Base-by-base conservation (phyloP, 2,888 invertebrate genomes). In the Meandrusa payeni region DNA sequence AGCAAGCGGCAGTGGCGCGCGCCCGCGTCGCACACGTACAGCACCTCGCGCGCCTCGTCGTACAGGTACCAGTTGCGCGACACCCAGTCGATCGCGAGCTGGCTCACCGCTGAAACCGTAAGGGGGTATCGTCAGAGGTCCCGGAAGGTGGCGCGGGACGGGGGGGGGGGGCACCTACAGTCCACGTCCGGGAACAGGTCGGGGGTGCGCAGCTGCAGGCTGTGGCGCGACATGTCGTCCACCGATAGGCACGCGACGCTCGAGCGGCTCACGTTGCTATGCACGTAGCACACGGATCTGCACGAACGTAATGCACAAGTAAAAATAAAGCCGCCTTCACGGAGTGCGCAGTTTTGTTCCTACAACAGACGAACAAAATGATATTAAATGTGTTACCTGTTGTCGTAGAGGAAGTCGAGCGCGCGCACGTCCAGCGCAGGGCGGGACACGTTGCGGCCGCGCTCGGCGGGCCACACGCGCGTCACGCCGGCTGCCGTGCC, bases 1-100 rank as follows among this genome's bases (percentile, higher is more conserved):
- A 96, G 78, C 57, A 94, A 87, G 45, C 91, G 90, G 77, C 96
- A 96, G 55, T 80, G 73, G 36, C 69, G 69, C 69, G 94, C 89
- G 40, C 85, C 66, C 36, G 81, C 78, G 47, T 89, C 89, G 78
- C 96, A 96, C 56, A 93, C 86, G 77, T 93, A 93, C 54, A 96
- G 90, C 72, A 91, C 89, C 65, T 91, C 92, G 51, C 91, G 89
- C 40, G 82, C 85, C 59, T 89, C 90, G 76, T 94, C 95, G 59
- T 93, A 83, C 69, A 95, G 90, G 83, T 96, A 97, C 95, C 95
- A 96, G 85, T 95, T 95, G 58, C 91, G 91, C 7, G 94, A 91
- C 43, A 95, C 82, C 97, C 97, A 97, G 81, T 97, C 97, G 52
- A 93, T 74, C 3, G 93, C 92, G 61, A 96, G 88, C 68, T 93